Conservation (phyloP, 2,113 vertebrate genomes). For the Dipodomys merriami region DNA sequence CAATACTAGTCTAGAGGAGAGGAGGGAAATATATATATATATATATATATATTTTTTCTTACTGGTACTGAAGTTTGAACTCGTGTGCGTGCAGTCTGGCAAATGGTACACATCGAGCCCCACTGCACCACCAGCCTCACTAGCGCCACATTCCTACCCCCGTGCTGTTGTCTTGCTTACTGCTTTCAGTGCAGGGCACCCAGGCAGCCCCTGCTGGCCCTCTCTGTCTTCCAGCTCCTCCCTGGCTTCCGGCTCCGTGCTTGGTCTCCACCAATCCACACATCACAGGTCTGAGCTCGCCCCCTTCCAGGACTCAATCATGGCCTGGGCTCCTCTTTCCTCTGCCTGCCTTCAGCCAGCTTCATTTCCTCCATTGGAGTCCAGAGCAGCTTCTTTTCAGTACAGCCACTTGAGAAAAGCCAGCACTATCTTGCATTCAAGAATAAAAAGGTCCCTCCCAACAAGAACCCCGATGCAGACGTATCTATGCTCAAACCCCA, state of each 20-base stretch:
- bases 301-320: neutral
- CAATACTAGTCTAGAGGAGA: neutral
- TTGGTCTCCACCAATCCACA: neutral
- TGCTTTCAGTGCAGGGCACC: no score
- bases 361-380: accelerated
- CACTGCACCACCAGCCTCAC: no score
- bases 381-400: neutral
- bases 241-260: accelerated
- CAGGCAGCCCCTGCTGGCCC: accelerated
- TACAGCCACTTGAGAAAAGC: neutral
- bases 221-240: neutral
- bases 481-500: neutral
- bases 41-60: neutral
- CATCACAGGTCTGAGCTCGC: accelerated
- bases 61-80: neutral
- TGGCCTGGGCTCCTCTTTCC: accelerated
- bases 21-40: neutral
- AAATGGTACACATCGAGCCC: accelerated
- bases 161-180: no score
- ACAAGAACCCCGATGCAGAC: neutral
- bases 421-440: neutral
- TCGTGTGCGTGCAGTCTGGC: accelerated
- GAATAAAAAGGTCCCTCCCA: neutral
- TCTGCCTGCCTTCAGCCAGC: neutral
- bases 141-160: no score